Evolutionary conservation across 2,888 invertebrate genomes (phyloP), one percentile per base, ranked within the genome.

Genomic region (Drosophila trichaetosa): DNA sequence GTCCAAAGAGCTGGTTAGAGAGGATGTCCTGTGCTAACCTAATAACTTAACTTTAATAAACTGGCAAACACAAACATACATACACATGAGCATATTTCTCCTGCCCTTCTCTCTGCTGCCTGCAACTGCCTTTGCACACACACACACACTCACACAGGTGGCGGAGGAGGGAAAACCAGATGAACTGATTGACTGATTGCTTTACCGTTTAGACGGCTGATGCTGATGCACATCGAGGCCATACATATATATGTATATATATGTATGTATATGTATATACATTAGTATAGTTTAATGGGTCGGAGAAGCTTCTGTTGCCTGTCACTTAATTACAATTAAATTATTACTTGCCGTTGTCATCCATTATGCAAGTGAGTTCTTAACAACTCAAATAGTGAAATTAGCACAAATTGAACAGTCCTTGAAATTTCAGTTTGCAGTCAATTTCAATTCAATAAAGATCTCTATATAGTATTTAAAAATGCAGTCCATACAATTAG

Each of bases 301-400:
- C 18, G 61, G 2, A 4, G 21, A 33, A 13, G 56, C 56, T 38
- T 54, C 21, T 40, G 6, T 1, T 59, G 59, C n/a, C 46, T 63
- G 46, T 54, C 61, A 33, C 33, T 48, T 38, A 61, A 61, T 38
- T 29, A 18, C 27, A 42, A 29, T 71, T 49, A 68, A 42, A 51
- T 57, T 73, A 78, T 77, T 86, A 88, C 87, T 87, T 88, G 88
- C 87, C 88, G 52, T 76, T 82, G 53, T 87, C 88, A 76, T 87
- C 87, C 87, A 87, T 88, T 73, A 63, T 68, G 52, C 58, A 40
- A 52, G 52, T 49, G 49, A 40, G 31, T 11, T 31, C 31, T 31
- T 57, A 24, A 38, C 29, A n/a, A 38, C n/a, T 56, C 56, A 13
- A 27, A 18, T 29, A 18, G 34, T 34, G n/a, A 34, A 54, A 27